Base-by-base conservation (phyloP, 1,140 invertebrate genomes). In the Drosophila novamexicana region DNA sequence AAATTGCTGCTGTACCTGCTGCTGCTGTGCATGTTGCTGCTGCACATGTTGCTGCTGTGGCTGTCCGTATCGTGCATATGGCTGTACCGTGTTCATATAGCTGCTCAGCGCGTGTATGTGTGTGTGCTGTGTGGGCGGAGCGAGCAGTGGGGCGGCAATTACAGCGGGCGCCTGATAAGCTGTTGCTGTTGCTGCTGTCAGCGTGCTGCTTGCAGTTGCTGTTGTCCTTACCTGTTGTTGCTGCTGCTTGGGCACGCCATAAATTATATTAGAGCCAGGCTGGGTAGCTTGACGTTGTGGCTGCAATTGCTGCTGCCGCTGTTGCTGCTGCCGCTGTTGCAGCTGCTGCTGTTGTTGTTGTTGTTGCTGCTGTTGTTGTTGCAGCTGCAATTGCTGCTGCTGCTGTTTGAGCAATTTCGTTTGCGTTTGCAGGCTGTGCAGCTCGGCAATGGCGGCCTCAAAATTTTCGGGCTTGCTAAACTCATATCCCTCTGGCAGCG, bases 1-100 rank as follows among this genome's bases (percentile, higher is more conserved):
- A 5, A 78, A 40, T 52, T 81, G 78, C 56, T 79, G 22, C 2
- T 22, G 22, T 3, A 22, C 22, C 2, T 81, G 78, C 52, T 77
- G 82, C 45, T 49, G 47, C 22, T 50, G 47, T 18, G 32, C 47
- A 50, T 47, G 69, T n/a, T 22, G 64, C 45, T 59, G 59, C 39
- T 29, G 49, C 29, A 10, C 47, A 22, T 47, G 49, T 3, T 49
- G 54, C 6, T 40, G 57, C 32, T 45, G 66, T 2, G 70, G 78
- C 52, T 88, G 83, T 0, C 62, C 89, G n/a, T 91, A 91, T 39
- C 88, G 88, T 14, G 81, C 65, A 42, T 71, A 77, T 0, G 89
- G 89, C 57, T 91, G 84, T 22, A 91, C 89, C 0, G 68, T 85
- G 63, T 75, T 89, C 89, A 89, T 91, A 47, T 89, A 89, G 66